Base-by-base conservation (phyloP, 1,140 invertebrate species). In the Drosophila repletoides region DNA sequence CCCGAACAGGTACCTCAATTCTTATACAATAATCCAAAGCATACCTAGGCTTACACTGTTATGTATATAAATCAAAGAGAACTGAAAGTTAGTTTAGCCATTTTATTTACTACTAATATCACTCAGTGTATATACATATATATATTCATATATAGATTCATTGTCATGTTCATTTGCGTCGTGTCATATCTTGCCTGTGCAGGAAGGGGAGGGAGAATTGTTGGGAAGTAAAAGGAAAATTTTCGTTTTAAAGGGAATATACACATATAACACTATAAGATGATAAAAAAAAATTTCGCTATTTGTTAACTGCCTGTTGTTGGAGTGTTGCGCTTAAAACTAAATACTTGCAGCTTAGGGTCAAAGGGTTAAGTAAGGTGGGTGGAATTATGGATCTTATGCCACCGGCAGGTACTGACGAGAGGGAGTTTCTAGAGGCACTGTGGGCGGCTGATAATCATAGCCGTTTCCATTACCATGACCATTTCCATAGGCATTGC, bases 91-190 rank as follows among this genome's bases (percentile, higher is more conserved):
- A 86, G 80, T 87, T 84, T 84, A 87, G 80, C 80, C 80, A 86
- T 84, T 84, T 84, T 84, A 87, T 87, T 84, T 84, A 84, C 81
- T 84, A 80, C 80, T 84, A 84, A 84, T 84, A 84, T 84, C 80
- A 84, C 80, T 84, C 80, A 86, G 80, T 84, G 80, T 84, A 86
- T 84, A 86, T 86, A 87, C 81, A 71, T 71, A 67, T 67, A 67
- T 67, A 56, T 70, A 52, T 56, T 45, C 36, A 66, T 66, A 63
- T 60, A 83, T 84, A 84, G 77, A 84, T 84, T 83, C 74, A 83
- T 79, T 63, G 58, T 64, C 58, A 69, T 48, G 46, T 64, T 55
- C 48, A 34, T 60, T 72, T 67, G 60, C 59, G 56, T 70, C 64
- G 28, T 45, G 22, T 64, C 21, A 26, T 58, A 36, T 61, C 59